Conservation (phyloP, 1,140 invertebrate genomes). For the Bombyx mandarina region DNA sequence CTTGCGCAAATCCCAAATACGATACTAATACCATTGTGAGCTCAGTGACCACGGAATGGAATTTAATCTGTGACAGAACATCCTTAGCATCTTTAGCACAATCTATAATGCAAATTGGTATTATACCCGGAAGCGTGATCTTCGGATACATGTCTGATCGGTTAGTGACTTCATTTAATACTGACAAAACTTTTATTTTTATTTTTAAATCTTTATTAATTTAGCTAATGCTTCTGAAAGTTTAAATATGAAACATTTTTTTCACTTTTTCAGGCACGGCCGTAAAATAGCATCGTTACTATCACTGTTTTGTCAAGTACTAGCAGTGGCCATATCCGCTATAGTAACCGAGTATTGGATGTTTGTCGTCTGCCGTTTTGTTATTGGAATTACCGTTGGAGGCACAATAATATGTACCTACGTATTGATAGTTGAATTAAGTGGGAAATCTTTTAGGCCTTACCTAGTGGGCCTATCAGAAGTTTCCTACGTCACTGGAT, state of each 20-base stretch:
- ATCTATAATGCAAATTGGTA: constrained; percentile 68
- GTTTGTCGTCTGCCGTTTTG: constrained; percentile 74
- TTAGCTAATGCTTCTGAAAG: no score
- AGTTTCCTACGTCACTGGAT: constrained; percentile 46
- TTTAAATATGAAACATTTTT: constrained; percentile 16
- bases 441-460: constrained; percentile 51
- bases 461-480: constrained; percentile 39
- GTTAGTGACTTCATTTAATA: constrained; percentile 16
- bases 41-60: constrained; percentile 69
- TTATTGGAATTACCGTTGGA: constrained; percentile 72
- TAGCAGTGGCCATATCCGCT: constrained; percentile 71
- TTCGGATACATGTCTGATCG: constrained; percentile 69
- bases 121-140: constrained; percentile 64
- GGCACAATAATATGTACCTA: constrained; percentile 75
- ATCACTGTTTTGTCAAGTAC: constrained; percentile 69
- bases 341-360: constrained; percentile 73
- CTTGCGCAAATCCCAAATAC: constrained; percentile 53
- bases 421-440: constrained; percentile 65
- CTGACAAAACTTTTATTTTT: no score
- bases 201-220: no score
- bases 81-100: constrained; percentile 65
- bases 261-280: constrained; percentile 66
- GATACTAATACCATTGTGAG: constrained; percentile 53
- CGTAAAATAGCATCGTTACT: constrained; percentile 72
- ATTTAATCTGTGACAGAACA: constrained; percentile 66